phyloP scores from a whole-genome alignment of 2,113 vertebrate species.

The Oryzias woworae region DNA sequence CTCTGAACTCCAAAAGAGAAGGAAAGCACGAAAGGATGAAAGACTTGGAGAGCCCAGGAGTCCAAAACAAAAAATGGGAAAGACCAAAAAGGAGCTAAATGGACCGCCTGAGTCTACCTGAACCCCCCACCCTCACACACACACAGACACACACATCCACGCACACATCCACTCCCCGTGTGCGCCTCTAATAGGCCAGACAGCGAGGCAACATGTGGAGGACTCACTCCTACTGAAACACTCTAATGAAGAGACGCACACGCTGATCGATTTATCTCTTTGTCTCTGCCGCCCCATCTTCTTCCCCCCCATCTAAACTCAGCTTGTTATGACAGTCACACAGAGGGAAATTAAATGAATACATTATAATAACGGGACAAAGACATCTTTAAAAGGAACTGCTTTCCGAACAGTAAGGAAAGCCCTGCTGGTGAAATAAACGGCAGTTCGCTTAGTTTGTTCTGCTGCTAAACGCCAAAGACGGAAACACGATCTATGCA shows the following conservation, averaged over 20 bases:
- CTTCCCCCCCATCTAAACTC: constrained; percentile 21
- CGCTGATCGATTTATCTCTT: constrained; percentile 52
- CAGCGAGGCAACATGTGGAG: constrained; percentile 64
- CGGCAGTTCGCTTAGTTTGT: constrained; percentile 21
- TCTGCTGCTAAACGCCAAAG: constrained; percentile 43
- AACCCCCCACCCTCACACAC: constrained; percentile 21
- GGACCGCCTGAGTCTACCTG: constrained; percentile 61
- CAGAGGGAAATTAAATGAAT: constrained; percentile 37
- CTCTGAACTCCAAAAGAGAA: constrained; percentile 71
- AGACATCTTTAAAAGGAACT: constrained; percentile 6
- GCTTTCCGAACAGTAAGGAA: too few relatives aligned
- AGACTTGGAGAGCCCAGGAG: constrained; percentile 28
- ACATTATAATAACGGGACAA: constrained; percentile 13
- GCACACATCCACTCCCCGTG: constrained; percentile 35
- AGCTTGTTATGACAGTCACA: constrained; percentile 28
- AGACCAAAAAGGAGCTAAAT: constrained; percentile 38
- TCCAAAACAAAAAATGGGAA: constrained; percentile 34
- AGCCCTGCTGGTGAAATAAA: neutral
- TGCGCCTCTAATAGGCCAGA: constrained; percentile 68
- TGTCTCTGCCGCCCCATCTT: constrained; percentile 22
- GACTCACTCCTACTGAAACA: constrained; percentile 61
- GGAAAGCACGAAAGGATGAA: constrained; percentile 41
- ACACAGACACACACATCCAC: constrained; percentile 16
- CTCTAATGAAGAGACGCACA: constrained; percentile 74
- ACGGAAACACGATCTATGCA: constrained; percentile 47